Percentiles rank a stretch among this genome's conserved stretches.
Conservation (phyloP, 2,888 invertebrate genomes). For the Coremacera marginata region DNA sequence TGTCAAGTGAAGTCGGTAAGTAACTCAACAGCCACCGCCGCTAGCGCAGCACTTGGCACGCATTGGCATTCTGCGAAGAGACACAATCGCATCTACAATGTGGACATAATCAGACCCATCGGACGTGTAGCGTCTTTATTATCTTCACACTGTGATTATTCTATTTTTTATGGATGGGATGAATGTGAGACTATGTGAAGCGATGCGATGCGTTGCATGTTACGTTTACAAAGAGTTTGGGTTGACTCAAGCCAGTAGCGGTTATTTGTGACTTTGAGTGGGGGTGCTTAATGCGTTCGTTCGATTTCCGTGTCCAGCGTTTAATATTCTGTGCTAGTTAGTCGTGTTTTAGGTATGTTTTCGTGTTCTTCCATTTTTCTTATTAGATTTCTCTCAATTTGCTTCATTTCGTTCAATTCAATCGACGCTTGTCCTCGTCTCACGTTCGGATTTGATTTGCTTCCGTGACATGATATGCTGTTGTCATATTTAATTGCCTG, state of each 20-base stretch:
- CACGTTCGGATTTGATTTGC: constrained; percentile 55
- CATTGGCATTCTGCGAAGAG: constrained; percentile 19
- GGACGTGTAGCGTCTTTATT: constrained; percentile 61
- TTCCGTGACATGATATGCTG: constrained; percentile 51
- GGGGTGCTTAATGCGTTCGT: neutral
- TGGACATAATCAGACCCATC: constrained; percentile 55
- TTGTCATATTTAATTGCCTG: constrained; percentile 54
- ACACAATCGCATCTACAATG: constrained; percentile 44
- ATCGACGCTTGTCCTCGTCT: constrained; percentile 62
- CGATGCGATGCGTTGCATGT: neutral
- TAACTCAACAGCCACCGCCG: constrained; percentile 38
- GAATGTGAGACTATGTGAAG: neutral
- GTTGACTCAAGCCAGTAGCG: constrained; percentile 14
- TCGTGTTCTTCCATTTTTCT: neutral
- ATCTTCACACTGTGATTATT: constrained; percentile 55
- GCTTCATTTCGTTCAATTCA: constrained; percentile 58
- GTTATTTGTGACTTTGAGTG: constrained; percentile 23
- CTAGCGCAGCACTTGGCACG: constrained; percentile 36
- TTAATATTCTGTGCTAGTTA: constrained; percentile 28
- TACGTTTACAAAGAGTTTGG: neutral
- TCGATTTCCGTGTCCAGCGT: neutral
- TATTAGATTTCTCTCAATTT: constrained; percentile 19
- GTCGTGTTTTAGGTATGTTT: constrained; percentile 22
- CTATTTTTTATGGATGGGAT: constrained; percentile 33
- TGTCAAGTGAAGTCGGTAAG: constrained; percentile 42